Percentiles rank a stretch among this genome's conserved stretches.
Evolutionary conservation across 2,888 invertebrate genomes (phyloP).

Genomic region (Cosmia pyralina): DNA sequence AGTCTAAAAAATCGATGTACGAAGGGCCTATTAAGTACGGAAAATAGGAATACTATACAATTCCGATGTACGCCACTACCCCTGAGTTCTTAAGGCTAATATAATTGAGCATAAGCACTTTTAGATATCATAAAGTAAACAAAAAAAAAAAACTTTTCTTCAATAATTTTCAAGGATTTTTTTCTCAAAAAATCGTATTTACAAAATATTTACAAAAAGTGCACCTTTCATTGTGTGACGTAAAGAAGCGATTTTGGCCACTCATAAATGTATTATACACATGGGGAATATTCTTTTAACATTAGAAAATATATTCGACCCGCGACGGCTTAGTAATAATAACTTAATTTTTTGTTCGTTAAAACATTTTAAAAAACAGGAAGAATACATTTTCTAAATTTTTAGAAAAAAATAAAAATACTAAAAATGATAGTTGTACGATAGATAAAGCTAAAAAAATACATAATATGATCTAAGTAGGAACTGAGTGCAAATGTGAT

Average conservation of each 20-base stretch:
- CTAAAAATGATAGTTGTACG: conserved; percentile 68
- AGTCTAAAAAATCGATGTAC: conserved; percentile 78
- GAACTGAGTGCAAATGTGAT: conserved; percentile 88
- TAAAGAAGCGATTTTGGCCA: conserved; percentile 84
- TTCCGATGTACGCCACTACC: conserved; percentile 73
- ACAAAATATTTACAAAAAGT: conserved; percentile 88
- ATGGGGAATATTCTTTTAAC: conserved; percentile 66
- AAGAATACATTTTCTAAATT: conserved; percentile 82
- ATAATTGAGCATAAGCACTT: conserved; percentile 89
- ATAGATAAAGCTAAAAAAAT: conserved; percentile 83
- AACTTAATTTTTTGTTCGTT: conserved; percentile 67
- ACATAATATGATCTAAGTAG: conserved; percentile 87
- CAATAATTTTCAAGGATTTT: conserved; percentile 77
- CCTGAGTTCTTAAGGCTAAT: conserved; percentile 81
- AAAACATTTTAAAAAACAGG: conserved; percentile 71
- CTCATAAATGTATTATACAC: conserved; percentile 77
- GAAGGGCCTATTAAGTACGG: conserved; percentile 75
- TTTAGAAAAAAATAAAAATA: conserved; percentile 56
- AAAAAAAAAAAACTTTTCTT: conserved; percentile 73
- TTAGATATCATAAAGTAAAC: conserved; percentile 80
- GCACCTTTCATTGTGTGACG: conserved; percentile 76
- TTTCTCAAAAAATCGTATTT: conserved; percentile 83
- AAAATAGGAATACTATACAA: conserved; percentile 72
- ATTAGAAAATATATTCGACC: conserved; percentile 80
- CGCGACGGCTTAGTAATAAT: conserved; percentile 68